Percentiles rank a stretch among this genome's conserved stretches.
phyloP scores from a whole-genome alignment of 92 coral and sea anemone genomes.

The Siderastrea siderea region DNA sequence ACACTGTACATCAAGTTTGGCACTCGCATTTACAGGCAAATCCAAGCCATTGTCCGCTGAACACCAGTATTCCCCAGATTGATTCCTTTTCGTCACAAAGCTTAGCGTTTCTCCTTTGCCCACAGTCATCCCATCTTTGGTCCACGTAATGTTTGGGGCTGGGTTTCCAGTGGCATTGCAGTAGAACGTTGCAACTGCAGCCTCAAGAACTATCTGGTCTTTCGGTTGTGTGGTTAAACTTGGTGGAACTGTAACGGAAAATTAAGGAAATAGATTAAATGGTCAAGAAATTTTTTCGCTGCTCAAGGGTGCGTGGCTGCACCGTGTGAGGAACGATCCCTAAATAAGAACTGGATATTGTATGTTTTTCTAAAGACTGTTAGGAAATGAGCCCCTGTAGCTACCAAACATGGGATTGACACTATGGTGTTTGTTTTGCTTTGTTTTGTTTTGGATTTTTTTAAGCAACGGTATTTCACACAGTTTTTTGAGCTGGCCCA shows the following conservation, averaged over 20 bases:
- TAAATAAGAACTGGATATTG: too few species aligned
- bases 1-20: conserved; percentile 19
- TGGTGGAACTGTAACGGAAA: neutral
- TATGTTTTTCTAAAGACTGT: too few species aligned
- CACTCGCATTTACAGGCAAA: conserved; percentile 1
- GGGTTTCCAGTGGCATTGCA: conserved; percentile 47
- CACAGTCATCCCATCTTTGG: conserved; percentile 5
- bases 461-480: too few species aligned
- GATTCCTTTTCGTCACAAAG: neutral
- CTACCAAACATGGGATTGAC: too few species aligned
- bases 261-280: too few species aligned
- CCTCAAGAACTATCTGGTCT: neutral
- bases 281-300: too few species aligned
- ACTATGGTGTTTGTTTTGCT: too few species aligned
- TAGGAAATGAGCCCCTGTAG: too few species aligned
- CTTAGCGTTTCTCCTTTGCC: conserved; percentile 1
- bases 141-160: conserved; percentile 17
- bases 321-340: too few species aligned
- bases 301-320: too few species aligned
- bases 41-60: conserved; percentile 18
- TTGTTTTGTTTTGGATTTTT: too few species aligned
- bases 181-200: neutral
- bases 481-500: too few species aligned
- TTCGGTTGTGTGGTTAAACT: neutral
- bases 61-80: conserved; percentile 45